These are phyloP conservation scores for Aselliscus stoliczkanus DNA, from an alignment of 2,797 vertebrate species.

Conservation along the genomic window DNA sequence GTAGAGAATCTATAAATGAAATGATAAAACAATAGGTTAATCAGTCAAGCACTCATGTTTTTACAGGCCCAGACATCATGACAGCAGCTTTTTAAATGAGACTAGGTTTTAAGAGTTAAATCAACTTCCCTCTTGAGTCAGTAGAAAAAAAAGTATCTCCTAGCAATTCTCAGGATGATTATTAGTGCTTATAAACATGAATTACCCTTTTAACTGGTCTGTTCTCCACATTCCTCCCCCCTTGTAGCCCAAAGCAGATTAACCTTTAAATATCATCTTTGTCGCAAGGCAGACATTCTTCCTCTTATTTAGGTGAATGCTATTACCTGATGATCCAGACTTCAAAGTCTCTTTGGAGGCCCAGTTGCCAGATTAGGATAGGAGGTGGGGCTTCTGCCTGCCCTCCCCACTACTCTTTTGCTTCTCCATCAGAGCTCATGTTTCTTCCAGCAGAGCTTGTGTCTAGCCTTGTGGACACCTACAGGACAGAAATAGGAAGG, in stretches of 20 bases:
- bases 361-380: neutral
- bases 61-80: neutral
- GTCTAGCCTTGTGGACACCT: neutral
- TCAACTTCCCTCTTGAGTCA: neutral
- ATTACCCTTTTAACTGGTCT: neutral
- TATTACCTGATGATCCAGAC: slow-evolving; percentile 29
- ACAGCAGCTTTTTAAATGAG: neutral
- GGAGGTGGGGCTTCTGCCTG: neutral
- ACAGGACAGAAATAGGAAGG: neutral
- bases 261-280: slow-evolving; percentile 44
- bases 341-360: slow-evolving; percentile 27
- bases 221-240: neutral
- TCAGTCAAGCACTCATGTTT: neutral
- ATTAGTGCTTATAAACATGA: neutral
- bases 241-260: neutral
- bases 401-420: neutral
- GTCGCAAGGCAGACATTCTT: slow-evolving; percentile 15
- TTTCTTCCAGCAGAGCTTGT: neutral
- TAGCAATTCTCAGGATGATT: neutral
- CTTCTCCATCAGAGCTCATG: too few relatives aligned
- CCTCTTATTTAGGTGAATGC: slow-evolving; percentile 27
- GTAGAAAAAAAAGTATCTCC: neutral
- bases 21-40: neutral
- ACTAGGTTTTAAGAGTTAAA: neutral
- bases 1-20: neutral